Conservation (phyloP, 2,797 vertebrate genomes). For the Neomorphus geoffroyi region DNA sequence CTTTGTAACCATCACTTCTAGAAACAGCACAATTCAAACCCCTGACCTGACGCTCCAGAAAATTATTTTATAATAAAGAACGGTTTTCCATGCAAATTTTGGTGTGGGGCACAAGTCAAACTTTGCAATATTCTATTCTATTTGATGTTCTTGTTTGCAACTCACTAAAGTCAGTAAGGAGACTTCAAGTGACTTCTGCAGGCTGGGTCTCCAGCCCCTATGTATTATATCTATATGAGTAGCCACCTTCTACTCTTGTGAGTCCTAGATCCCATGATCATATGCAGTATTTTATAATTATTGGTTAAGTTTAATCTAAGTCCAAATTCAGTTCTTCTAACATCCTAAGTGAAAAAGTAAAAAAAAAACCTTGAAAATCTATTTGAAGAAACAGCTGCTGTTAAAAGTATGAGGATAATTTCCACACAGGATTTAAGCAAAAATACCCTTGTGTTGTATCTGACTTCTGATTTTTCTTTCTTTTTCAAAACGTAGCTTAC, state of each 20-base stretch:
- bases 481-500: background rate
- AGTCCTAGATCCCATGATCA: background rate
- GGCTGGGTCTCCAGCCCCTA: background rate
- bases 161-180: background rate
- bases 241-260: background rate
- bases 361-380: background rate
- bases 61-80: background rate
- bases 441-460: background rate
- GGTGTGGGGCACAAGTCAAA: background rate
- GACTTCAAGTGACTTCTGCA: background rate
- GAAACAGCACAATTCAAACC: background rate
- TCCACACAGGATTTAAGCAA: background rate
- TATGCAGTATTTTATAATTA: background rate
- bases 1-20: background rate
- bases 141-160: background rate
- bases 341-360: background rate
- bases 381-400: background rate
- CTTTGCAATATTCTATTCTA: background rate
- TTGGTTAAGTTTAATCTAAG: background rate
- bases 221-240: background rate
- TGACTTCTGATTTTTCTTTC: slow-evolving; percentile 8
- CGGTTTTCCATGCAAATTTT: background rate
- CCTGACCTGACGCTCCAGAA: background rate
- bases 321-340: background rate
- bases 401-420: background rate